phyloP scores from a whole-genome alignment of 2,888 invertebrate species.

The Venustoraphidia nigricollis region DNA sequence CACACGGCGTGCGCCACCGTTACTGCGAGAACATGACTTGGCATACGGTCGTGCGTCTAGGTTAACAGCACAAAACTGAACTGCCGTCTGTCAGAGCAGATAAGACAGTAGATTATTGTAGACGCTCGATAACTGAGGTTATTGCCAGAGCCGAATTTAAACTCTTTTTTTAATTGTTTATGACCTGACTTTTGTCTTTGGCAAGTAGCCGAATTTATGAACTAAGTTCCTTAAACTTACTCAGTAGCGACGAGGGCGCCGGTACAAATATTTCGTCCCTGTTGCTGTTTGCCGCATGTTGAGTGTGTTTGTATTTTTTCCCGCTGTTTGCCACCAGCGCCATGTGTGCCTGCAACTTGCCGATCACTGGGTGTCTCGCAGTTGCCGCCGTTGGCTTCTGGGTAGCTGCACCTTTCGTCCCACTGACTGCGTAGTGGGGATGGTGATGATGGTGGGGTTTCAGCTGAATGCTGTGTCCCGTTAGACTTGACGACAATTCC shows the following conservation, averaged over 20 bases:
- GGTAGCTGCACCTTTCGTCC: neutral
- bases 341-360: constrained; percentile 9
- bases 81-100: too few relatives aligned
- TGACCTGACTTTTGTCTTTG: too few relatives aligned
- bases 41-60: too few relatives aligned
- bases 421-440: neutral
- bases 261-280: constrained; percentile 24
- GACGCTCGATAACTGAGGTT: too few relatives aligned
- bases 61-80: too few relatives aligned
- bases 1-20: too few relatives aligned
- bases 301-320: constrained; percentile 15
- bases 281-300: constrained; percentile 17
- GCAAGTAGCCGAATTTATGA: too few relatives aligned
- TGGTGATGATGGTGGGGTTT: neutral
- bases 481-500: neutral
- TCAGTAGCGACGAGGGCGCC: constrained; percentile 17
- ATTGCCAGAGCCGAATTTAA: too few relatives aligned
- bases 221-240: constrained; percentile 5
- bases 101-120: too few relatives aligned
- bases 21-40: too few relatives aligned
- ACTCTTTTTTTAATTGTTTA: too few relatives aligned
- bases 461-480: constrained; percentile 4
- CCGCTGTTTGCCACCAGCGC: constrained; percentile 5
- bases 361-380: constrained; percentile 8
- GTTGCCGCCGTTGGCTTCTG: neutral